These are phyloP conservation scores for Podabrus alpinus DNA, from an alignment of 2,888 invertebrate genomes.

Conservation along the genomic window DNA sequence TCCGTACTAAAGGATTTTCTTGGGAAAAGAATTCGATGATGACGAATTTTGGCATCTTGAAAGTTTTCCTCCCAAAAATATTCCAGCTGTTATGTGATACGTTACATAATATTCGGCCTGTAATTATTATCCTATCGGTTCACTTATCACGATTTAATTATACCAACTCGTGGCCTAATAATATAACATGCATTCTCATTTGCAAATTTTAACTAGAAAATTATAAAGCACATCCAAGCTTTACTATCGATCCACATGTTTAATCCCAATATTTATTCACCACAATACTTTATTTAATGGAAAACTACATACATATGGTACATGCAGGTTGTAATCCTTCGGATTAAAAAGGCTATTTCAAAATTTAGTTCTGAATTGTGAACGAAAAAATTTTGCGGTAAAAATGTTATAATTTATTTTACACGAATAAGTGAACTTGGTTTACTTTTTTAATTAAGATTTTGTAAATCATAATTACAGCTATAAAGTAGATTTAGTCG, in stretches of 20 bases:
- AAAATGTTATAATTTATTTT: not conserved
- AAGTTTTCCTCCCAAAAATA: not conserved
- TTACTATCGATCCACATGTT: not conserved
- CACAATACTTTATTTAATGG: not conserved
- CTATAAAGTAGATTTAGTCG: not conserved
- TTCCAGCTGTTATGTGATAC: not conserved
- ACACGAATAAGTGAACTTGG: not conserved
- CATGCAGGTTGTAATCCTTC: not conserved
- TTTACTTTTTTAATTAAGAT: slow-evolving; percentile 2
- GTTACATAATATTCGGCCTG: not conserved
- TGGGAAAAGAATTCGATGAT: not conserved
- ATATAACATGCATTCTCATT: not conserved
- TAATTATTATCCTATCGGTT: not conserved
- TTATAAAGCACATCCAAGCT: not conserved
- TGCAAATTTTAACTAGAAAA: not conserved
- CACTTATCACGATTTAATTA: not conserved
- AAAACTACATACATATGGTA: not conserved
- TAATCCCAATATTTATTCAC: not conserved
- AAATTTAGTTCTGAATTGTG: not conserved
- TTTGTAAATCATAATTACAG: not conserved
- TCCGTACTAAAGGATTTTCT: not conserved
- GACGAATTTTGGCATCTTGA: not conserved
- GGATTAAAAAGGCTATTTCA: not conserved
- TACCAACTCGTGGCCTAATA: not conserved
- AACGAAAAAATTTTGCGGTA: not conserved